Evolutionary conservation across 2,113 vertebrate genomes (phyloP), one percentile per base, ranked within the genome.

Genomic region (Lucifuga dentata): DNA sequence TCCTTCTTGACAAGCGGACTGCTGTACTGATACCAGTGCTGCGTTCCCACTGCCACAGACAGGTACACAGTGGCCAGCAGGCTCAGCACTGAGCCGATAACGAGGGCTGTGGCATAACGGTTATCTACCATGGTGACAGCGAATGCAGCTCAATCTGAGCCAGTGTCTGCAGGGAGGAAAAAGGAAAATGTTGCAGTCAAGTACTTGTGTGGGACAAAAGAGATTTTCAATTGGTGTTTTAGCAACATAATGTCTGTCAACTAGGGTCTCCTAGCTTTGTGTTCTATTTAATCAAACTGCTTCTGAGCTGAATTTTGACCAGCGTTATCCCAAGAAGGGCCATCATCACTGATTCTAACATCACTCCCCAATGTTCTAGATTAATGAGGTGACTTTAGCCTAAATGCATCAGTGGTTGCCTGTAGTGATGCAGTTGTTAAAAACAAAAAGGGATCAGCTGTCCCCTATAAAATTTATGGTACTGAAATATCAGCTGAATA

Each of bases 11-110:
- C 24, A 10, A 91, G 84, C 15, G 92, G 91, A 56, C 91, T 95
- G 76, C 85, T 94, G 88, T 97, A 99, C 75, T 97, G 95, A 80
- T 95, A 98, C 97, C 97, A 99, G 86, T 97, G 93, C 81, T 95
- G 96, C 0, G 97, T 98, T 50, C 97, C 96, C 13, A 97, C 92
- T 0, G 97, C 96, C 68, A 95, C 95, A 1, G 95, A 96, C 74
- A 99, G 94, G 78, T 99, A 99, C 55, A 98, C 95, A 6, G 95
- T 94, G 61, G 96, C 97, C 84, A 99, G 92, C 76, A 98, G 94
- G 75, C 96, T 97, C 66, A 99, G 93, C 44, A 99, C 97, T 0
- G 95, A 96, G 64, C 96, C 97, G 17, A 99, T 99, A 21, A 99
- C 97, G 50, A 99, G 87, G 0, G 97, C 97, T 2, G 97, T 99